A percentile compares a stretch with the other conserved stretches of the same genome.
Conservation (phyloP, 2,888 invertebrate genomes). For the Xestobium rufovillosum region DNA sequence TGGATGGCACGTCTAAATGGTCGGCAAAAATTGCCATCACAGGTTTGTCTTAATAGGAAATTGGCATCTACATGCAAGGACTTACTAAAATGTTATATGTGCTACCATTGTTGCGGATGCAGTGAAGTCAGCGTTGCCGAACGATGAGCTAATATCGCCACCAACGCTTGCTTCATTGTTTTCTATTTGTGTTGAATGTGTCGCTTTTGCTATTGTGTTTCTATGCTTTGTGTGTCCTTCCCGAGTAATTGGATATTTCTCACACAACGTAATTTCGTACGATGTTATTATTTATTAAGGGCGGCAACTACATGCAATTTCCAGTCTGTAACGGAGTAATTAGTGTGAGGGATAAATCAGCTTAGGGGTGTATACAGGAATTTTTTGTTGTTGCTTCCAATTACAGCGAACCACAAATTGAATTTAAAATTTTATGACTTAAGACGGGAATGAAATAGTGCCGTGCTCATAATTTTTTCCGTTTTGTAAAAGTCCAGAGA, state of each 20-base stretch:
- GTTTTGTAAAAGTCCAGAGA: too few relatives aligned
- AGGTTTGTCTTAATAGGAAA: slow-evolving; percentile 86
- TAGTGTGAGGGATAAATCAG: too few relatives aligned
- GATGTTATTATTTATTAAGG: too few relatives aligned
- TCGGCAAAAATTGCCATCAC: slow-evolving; percentile 99
- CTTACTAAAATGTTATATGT: not conserved
- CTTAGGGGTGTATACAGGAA: too few relatives aligned
- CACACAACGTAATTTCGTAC: slow-evolving; percentile 19
- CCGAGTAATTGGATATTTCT: slow-evolving; percentile 29
- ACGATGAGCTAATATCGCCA: slow-evolving; percentile 3
- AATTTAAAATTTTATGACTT: too few relatives aligned
- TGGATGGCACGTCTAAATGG: slow-evolving; percentile 99
- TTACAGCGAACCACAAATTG: too few relatives aligned
- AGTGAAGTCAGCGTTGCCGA: not conserved
- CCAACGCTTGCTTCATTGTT: slow-evolving; percentile 17
- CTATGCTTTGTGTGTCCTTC: slow-evolving; percentile 23
- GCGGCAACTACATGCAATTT: too few relatives aligned
- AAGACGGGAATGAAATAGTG: too few relatives aligned
- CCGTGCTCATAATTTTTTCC: too few relatives aligned
- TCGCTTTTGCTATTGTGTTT: slow-evolving; percentile 29
- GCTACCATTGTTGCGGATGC: not conserved
- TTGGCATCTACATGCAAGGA: slow-evolving; percentile 2
- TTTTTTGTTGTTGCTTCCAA: too few relatives aligned
- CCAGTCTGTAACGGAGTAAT: too few relatives aligned
- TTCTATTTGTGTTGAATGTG: slow-evolving; percentile 31